These are phyloP conservation scores for Suncus etruscus DNA, from an alignment of 2,113 vertebrate species.

Conservation along the genomic window DNA sequence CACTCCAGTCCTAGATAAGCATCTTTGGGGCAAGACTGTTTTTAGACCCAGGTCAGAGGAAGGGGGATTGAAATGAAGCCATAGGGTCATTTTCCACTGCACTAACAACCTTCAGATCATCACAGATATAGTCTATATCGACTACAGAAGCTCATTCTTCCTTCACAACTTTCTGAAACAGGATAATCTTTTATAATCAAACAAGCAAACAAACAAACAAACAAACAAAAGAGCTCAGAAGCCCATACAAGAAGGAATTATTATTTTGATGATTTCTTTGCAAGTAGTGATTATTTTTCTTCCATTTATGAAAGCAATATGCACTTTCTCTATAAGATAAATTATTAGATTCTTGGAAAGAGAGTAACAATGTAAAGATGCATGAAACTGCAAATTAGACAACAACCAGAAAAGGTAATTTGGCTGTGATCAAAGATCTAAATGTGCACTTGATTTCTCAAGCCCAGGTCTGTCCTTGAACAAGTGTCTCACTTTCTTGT, in stretches of 20 bases:
- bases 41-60: background rate
- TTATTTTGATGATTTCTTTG: background rate
- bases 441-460: no score
- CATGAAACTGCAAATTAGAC: background rate
- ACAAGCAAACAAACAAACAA: background rate
- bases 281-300: background rate
- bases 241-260: background rate
- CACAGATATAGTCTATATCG: background rate
- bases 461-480: no score
- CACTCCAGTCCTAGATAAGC: background rate
- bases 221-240: background rate
- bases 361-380: background rate
- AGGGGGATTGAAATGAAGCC: background rate
- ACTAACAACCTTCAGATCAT: background rate
- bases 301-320: background rate
- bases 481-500: no score
- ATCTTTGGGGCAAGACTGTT: background rate
- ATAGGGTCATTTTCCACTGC: background rate
- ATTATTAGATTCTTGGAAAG: conserved; percentile 20
- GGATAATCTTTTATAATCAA: background rate
- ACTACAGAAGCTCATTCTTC: background rate
- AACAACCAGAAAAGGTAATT: no score
- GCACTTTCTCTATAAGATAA: background rate
- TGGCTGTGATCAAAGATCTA: background rate
- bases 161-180: background rate